Percentiles rank a stretch among this genome's conserved stretches.
These are phyloP conservation scores for Romanomermis culicivorax DNA, from an alignment of 2,888 invertebrate genomes.

Conservation along the genomic window DNA sequence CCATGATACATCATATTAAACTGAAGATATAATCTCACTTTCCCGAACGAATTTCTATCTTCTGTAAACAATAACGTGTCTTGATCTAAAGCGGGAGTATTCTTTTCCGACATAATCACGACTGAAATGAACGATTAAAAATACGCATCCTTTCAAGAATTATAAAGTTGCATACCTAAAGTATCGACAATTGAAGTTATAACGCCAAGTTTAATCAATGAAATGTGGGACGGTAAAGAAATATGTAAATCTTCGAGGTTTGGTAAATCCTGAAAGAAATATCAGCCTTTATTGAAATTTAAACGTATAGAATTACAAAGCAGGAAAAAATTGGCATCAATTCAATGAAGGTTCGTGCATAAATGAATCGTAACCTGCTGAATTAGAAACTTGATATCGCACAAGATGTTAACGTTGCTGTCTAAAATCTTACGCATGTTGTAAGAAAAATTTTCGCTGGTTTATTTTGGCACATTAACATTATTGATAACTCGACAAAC, in stretches of 20 bases:
- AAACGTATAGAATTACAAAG: too few relatives aligned
- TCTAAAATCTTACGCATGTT: too few relatives aligned
- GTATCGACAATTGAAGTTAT: slow-evolving; percentile 15
- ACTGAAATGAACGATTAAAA: slow-evolving; percentile 37
- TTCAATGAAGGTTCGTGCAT: too few relatives aligned
- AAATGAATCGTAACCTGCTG: too few relatives aligned
- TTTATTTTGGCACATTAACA: too few relatives aligned
- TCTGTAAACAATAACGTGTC: slow-evolving; percentile 69
- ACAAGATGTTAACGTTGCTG: too few relatives aligned
- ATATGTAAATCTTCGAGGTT: slow-evolving; percentile 14
- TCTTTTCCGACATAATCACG: slow-evolving; percentile 48
- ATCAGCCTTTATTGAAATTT: too few relatives aligned
- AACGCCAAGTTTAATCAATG: slow-evolving; percentile 11
- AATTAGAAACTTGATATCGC: too few relatives aligned
- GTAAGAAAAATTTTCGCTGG: too few relatives aligned
- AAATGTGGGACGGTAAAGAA: slow-evolving; percentile 11
- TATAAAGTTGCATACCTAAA: slow-evolving; percentile 12
- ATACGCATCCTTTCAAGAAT: background rate
- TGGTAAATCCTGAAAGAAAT: slow-evolving; percentile 11
- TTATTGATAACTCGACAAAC: too few relatives aligned
- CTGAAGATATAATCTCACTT: background rate
- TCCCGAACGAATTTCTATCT: slow-evolving; percentile 42
- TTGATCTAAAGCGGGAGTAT: slow-evolving; percentile 55
- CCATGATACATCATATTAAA: too few relatives aligned
- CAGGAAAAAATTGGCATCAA: too few relatives aligned